A percentile compares a stretch with the other conserved stretches of the same genome.
Evolutionary conservation across 1,140 invertebrate genomes (phyloP).

Genomic region (Euwallacea fornicatus): DNA sequence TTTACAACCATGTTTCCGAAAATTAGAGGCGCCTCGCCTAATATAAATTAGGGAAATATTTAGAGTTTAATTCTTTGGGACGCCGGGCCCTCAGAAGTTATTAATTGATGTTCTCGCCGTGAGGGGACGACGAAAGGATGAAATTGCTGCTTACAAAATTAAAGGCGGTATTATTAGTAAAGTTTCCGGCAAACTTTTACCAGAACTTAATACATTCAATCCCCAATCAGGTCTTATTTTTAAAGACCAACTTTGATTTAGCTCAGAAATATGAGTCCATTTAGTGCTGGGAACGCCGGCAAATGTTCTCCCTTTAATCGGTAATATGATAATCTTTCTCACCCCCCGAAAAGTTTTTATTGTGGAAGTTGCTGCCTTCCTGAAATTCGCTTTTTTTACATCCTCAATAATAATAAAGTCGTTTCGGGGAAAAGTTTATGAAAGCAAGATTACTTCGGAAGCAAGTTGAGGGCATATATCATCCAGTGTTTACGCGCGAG

Average conservation of each 20-base stretch:
- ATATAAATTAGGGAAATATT: constrained; percentile 18
- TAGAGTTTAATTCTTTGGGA: constrained; percentile 13
- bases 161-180: not conserved
- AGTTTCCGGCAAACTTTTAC: not conserved
- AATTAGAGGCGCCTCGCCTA: constrained; percentile 12
- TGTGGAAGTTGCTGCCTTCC: constrained; percentile 13
- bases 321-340: constrained; percentile 17
- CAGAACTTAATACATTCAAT: not conserved
- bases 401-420: constrained; percentile 18
- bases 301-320: not conserved
- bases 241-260: not conserved
- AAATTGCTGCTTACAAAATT: constrained; percentile 1
- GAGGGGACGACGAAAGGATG: not conserved
- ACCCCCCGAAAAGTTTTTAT: constrained; percentile 12
- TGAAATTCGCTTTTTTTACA: constrained; percentile 15
- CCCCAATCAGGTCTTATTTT: not conserved
- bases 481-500: no score
- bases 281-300: not conserved
- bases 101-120: not conserved
- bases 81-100: constrained; percentile 2
- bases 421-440: not conserved
- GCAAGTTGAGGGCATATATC: no score
- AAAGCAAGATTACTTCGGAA: constrained; percentile 11
- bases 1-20: constrained; percentile 11
- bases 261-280: not conserved